These are phyloP conservation scores for Achroia grisella DNA, from an alignment of 1,140 invertebrate genomes.

Conservation along the genomic window DNA sequence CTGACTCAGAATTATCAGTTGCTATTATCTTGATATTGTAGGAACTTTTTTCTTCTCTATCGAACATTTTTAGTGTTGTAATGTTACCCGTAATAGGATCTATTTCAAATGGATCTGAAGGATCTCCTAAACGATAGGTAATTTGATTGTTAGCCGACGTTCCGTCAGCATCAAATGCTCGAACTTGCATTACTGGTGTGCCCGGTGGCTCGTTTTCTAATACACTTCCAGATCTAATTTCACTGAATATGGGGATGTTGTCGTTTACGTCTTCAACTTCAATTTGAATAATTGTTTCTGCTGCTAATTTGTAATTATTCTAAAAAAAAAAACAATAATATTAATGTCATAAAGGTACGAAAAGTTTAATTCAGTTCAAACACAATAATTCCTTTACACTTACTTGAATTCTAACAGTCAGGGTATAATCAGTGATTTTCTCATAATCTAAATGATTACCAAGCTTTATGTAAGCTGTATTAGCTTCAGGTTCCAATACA, in stretches of 20 bases:
- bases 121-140: slow-evolving; percentile 82
- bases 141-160: slow-evolving; percentile 88
- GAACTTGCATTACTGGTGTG: slow-evolving; percentile 88
- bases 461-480: slow-evolving; percentile 82
- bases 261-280: slow-evolving; percentile 90
- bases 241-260: slow-evolving; percentile 87
- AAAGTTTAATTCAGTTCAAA: neutral
- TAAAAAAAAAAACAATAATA: slow-evolving; percentile 38
- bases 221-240: slow-evolving; percentile 84
- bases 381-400: neutral
- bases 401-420: slow-evolving; percentile 84
- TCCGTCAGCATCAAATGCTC: slow-evolving; percentile 90
- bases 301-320: slow-evolving; percentile 86
- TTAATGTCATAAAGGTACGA: neutral
- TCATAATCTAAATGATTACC: slow-evolving; percentile 87
- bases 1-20: slow-evolving; percentile 88
- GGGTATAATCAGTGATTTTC: slow-evolving; percentile 84
- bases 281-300: slow-evolving; percentile 85
- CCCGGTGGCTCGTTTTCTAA: slow-evolving; percentile 87
- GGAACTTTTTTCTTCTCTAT: slow-evolving; percentile 84
- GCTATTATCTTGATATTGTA: slow-evolving; percentile 91
- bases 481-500: slow-evolving; percentile 79
- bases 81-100: slow-evolving; percentile 89
- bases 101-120: slow-evolving; percentile 83
- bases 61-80: slow-evolving; percentile 84